A percentile compares a stretch with the other conserved stretches of the same genome.
Conservation (phyloP, 2,888 invertebrate genomes). For the Heliconius charithonia region DNA sequence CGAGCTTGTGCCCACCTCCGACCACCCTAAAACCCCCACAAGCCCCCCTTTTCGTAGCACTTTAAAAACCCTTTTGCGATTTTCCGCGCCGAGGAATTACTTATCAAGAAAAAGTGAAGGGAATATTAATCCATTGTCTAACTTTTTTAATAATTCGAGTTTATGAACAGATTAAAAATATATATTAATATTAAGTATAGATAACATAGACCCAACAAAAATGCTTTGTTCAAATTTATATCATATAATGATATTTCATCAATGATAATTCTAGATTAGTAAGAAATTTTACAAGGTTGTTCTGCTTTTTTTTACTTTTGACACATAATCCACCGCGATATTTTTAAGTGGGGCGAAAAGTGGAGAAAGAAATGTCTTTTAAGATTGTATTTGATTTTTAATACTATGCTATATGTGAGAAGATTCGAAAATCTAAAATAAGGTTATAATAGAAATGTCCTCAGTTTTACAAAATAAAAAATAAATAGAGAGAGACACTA, state of each 20-base stretch:
- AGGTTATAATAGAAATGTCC: background rate
- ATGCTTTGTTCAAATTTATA: background rate
- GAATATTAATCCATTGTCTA: constrained; percentile 67
- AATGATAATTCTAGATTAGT: background rate
- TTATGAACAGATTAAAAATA: constrained; percentile 49
- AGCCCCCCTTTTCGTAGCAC: constrained; percentile 68
- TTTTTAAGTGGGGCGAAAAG: background rate
- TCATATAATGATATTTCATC: background rate
- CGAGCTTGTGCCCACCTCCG: constrained; percentile 70
- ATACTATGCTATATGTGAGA: background rate
- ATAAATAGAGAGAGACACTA: no score
- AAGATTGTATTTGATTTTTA: background rate
- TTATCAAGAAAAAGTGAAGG: constrained; percentile 71
- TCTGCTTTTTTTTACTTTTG: background rate
- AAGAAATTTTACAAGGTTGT: background rate
- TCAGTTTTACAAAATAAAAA: background rate
- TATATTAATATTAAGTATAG: constrained; percentile 24
- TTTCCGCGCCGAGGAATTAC: constrained; percentile 72
- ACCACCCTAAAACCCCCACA: constrained; percentile 50
- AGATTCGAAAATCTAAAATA: background rate
- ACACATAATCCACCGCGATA: background rate
- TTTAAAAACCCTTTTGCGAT: constrained; percentile 81
- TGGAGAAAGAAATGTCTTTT: background rate
- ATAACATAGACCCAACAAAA: background rate
- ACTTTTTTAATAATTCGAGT: constrained; percentile 62